Evolutionary conservation across 2,888 invertebrate genomes (phyloP).

Genomic region (Ceramica pisi): DNA sequence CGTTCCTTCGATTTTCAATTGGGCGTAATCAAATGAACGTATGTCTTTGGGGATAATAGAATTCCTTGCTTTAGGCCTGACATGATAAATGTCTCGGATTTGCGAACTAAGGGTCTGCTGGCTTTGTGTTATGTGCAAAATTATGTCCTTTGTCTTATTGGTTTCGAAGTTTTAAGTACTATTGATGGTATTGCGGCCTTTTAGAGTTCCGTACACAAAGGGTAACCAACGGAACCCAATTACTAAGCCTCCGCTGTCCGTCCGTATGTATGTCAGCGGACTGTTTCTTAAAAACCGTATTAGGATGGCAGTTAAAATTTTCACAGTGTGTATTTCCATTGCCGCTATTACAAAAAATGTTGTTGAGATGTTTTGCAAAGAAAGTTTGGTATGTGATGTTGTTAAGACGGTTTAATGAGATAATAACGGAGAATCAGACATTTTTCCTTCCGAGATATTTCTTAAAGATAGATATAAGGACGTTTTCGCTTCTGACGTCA

Average conservation of each 20-base stretch:
- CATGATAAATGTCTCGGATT: slow-evolving; percentile 65
- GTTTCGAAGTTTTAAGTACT: slow-evolving; percentile 7
- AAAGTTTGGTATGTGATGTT: background rate
- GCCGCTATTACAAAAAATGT: no score
- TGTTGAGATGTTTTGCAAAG: background rate
- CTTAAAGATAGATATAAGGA: background rate
- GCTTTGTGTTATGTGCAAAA: slow-evolving; percentile 44
- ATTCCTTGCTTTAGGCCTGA: slow-evolving; percentile 60
- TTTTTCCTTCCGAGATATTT: background rate
- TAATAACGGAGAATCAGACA: background rate
- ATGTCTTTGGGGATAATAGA: slow-evolving; percentile 64
- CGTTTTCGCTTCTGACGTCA: background rate
- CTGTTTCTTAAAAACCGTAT: no score
- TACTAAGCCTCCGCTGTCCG: no score
- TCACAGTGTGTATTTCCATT: no score
- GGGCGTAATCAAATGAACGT: slow-evolving; percentile 62
- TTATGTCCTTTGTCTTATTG: slow-evolving; percentile 33
- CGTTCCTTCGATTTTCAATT: slow-evolving; percentile 60
- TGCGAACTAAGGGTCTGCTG: slow-evolving; percentile 28
- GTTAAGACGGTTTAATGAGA: background rate
- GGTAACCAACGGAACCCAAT: no score
- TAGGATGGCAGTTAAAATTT: no score
- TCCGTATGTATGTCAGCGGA: no score
- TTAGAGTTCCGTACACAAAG: no score
- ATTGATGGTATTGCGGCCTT: slow-evolving; percentile 3